Evolutionary conservation across 92 coral and sea anemone genomes (phyloP).

Genomic region (Montipora capitata): DNA sequence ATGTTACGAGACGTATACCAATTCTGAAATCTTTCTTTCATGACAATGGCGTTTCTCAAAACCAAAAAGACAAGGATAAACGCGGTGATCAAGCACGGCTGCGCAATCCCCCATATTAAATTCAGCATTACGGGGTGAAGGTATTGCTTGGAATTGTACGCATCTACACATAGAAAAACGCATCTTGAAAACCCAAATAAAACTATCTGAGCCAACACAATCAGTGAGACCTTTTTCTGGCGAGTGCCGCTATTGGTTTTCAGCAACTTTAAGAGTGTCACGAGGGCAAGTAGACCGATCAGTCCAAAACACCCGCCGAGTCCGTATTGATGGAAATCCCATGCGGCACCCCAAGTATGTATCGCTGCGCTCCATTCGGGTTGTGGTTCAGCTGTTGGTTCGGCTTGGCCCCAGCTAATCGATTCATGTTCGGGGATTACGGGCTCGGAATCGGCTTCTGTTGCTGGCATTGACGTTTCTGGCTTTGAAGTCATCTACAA

Average conservation of each 20-base stretch:
- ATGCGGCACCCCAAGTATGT: constrained; percentile 78
- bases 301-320: constrained; percentile 62
- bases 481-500: constrained; percentile 13
- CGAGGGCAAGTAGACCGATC: constrained; percentile 57
- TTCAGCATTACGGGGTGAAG: constrained; percentile 55
- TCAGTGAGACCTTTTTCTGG: constrained; percentile 59
- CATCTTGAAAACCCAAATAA: constrained; percentile 67
- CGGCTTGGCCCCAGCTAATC: constrained; percentile 4
- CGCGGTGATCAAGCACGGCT: constrained; percentile 79
- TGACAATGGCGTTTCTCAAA: constrained; percentile 74
- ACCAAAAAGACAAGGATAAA: constrained; percentile 70
- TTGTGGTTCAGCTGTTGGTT: constrained; percentile 71
- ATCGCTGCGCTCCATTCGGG: constrained; percentile 83
- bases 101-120: constrained; percentile 80
- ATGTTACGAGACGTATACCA: constrained; percentile 86
- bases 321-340: constrained; percentile 86
- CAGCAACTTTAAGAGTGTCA: constrained; percentile 34
- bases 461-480: neutral
- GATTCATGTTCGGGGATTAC: neutral
- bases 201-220: constrained; percentile 54
- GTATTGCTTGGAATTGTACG: constrained; percentile 58
- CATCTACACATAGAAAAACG: constrained; percentile 73
- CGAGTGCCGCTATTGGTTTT: constrained; percentile 23
- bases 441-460: neutral
- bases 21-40: constrained; percentile 73